Evolutionary conservation across 2,888 invertebrate genomes (phyloP).

Genomic region (Ametastegia equiseti): DNA sequence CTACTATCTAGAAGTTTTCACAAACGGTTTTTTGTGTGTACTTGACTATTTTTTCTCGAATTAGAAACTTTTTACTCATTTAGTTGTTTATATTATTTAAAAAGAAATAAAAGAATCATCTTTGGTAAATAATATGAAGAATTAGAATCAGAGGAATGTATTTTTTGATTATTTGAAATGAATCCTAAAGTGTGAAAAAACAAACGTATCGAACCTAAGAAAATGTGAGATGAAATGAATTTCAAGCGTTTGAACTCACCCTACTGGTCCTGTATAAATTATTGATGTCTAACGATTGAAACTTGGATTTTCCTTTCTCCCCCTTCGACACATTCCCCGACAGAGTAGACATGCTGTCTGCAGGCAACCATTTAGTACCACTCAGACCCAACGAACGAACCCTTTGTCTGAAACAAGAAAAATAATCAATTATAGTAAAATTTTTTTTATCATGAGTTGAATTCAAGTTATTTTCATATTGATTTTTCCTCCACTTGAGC

Average conservation of each 20-base stretch:
- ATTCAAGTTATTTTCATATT: not conserved
- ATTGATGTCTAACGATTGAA: conserved; percentile 98
- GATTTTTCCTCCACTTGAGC: not conserved
- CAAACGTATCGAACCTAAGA: no score
- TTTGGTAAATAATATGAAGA: no score
- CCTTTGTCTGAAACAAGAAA: conserved; percentile 78
- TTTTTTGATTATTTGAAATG: no score
- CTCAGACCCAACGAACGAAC: conserved; percentile 88
- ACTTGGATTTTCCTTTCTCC: conserved; percentile 96
- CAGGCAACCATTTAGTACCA: conserved; percentile 93
- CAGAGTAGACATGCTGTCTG: conserved; percentile 98
- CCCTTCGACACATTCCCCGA: conserved; percentile 91
- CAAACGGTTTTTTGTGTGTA: not conserved
- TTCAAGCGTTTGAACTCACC: conserved; percentile 81
- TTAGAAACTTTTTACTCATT: no score
- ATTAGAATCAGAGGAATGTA: no score
- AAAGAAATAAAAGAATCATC: no score
- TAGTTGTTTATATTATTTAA: no score
- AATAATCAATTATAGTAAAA: not conserved
- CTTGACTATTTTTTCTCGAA: not conserved
- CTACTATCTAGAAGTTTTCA: not conserved
- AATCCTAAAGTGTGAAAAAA: not conserved
- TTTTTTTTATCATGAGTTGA: not conserved
- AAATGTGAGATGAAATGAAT: conserved; percentile 47
- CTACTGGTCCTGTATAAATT: conserved; percentile 93